Evolutionary conservation across 2,888 invertebrate genomes (phyloP).

Genomic region (Eupithecia centaureata): DNA sequence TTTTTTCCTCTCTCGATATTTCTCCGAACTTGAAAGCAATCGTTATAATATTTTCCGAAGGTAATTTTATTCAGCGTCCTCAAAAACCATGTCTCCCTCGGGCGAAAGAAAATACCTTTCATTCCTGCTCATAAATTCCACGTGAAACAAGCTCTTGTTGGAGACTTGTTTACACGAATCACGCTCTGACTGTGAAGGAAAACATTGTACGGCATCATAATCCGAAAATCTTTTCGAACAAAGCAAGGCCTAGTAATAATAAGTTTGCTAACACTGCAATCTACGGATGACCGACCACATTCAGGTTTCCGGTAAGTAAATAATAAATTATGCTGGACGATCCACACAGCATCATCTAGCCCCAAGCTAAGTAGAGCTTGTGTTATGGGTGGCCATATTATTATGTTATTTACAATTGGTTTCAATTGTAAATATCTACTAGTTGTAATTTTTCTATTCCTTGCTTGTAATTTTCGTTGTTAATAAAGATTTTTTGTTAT

Average conservation of each 20-base stretch:
- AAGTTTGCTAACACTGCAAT: not conserved
- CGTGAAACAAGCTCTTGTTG: constrained; percentile 15
- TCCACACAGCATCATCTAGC: no score
- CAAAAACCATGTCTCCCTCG: constrained; percentile 26
- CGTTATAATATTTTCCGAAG: constrained; percentile 18
- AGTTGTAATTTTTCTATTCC: no score
- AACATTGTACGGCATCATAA: not conserved
- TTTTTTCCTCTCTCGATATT: constrained; percentile 9
- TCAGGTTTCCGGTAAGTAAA: not conserved
- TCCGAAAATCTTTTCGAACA: not conserved
- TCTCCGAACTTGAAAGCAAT: constrained; percentile 11
- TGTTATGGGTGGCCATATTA: no score
- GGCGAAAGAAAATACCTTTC: constrained; percentile 26
- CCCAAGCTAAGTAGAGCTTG: no score
- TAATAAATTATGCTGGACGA: no score
- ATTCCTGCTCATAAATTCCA: constrained; percentile 25
- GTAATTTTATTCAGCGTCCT: constrained; percentile 15
- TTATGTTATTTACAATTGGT: no score
- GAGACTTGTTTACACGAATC: constrained; percentile 2
- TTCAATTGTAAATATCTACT: no score
- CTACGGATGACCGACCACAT: not conserved
- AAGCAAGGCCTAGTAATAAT: not conserved
- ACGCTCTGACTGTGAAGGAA: constrained; percentile 7
- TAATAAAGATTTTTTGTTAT: no score
- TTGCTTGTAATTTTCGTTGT: no score